Percentiles rank a stretch among this genome's conserved stretches.
phyloP scores from a whole-genome alignment of 2,113 vertebrate genomes.

The Pygoscelis antarcticus region DNA sequence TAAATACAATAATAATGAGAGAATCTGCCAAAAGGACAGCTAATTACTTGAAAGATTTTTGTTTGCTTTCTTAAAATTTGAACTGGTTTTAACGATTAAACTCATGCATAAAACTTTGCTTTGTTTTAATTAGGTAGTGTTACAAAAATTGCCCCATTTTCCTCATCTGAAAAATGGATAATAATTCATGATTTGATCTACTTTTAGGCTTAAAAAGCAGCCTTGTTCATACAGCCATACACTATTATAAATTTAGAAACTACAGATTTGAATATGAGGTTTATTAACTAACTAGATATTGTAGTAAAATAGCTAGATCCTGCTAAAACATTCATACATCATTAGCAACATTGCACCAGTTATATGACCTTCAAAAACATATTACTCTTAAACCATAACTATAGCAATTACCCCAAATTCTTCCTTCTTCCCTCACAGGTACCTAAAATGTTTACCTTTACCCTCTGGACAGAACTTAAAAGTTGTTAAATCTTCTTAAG shows the following conservation, averaged over 20 bases:
- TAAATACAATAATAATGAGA: not conserved
- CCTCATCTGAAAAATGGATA: not conserved
- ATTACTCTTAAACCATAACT: not conserved
- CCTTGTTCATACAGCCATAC: not conserved
- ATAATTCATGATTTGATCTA: not conserved
- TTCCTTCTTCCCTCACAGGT: not conserved
- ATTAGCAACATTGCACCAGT: not conserved
- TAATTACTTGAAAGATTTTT: not conserved
- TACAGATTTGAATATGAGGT: not conserved
- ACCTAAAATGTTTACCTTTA: slow-evolving; percentile 62
- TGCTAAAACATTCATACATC: not conserved
- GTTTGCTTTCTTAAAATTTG: not conserved
- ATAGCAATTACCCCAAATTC: not conserved
- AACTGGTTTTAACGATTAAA: not conserved
- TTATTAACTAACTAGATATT: not conserved
- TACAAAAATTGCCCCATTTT: not conserved
- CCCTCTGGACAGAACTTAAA: slow-evolving; percentile 24
- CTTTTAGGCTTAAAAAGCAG: not conserved
- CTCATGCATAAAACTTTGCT: not conserved
- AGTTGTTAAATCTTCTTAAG: slow-evolving; percentile 30
- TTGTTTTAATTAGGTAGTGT: not conserved
- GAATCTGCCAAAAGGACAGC: not conserved
- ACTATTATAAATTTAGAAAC: not conserved
- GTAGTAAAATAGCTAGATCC: not conserved
- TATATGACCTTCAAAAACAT: not conserved